Evolutionary conservation across 2,113 vertebrate genomes (phyloP).

Genomic region (Apistogramma diplotaenia): DNA sequence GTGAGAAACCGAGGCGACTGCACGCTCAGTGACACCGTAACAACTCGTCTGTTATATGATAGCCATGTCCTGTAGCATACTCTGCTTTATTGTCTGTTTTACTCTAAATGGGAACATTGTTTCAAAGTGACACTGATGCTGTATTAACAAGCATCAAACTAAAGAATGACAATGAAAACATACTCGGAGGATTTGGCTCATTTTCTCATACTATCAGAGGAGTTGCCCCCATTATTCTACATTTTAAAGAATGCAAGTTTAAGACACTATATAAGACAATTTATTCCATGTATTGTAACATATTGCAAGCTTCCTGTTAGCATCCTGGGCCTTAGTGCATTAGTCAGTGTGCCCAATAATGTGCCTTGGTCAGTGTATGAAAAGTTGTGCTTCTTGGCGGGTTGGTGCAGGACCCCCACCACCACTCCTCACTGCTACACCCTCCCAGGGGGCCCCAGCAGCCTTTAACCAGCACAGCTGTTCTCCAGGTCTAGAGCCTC

Average conservation of each 20-base stretch:
- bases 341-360: not conserved
- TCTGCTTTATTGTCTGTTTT: not conserved
- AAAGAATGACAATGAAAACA: not conserved
- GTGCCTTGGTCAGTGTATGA: not conserved
- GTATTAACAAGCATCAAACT: not conserved
- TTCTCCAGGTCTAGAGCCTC: constrained; percentile 75
- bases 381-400: constrained; percentile 39
- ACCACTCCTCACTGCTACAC: not conserved
- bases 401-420: constrained; percentile 47
- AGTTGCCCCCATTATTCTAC: not conserved
- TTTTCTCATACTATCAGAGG: not conserved
- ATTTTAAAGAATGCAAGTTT: no score
- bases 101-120: not conserved
- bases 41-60: not conserved
- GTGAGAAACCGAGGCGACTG: not conserved
- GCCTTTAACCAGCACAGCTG: constrained; percentile 78
- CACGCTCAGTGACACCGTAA: not conserved
- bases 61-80: no score
- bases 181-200: not conserved
- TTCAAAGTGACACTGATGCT: not conserved
- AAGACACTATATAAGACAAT: no score
- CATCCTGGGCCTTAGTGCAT: not conserved
- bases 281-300: not conserved
- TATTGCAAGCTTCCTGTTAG: not conserved
- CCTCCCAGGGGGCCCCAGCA: constrained; percentile 50